These are phyloP conservation scores for Drosophila neonasuta DNA, from an alignment of 2,888 invertebrate species.

Conservation along the genomic window DNA sequence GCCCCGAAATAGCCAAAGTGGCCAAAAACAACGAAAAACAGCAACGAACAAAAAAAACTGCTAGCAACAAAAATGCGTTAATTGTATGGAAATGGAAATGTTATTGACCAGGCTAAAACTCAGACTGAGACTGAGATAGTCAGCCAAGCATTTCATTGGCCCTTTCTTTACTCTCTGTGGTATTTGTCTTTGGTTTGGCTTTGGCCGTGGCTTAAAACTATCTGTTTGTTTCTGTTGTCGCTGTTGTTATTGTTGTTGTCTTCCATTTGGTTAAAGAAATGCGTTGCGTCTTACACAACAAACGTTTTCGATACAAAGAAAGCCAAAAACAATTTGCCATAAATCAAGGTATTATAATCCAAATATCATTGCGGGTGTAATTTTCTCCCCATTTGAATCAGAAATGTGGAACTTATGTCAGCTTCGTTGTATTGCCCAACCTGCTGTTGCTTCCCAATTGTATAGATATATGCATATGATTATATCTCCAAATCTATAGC, in stretches of 20 bases:
- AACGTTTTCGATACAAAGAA: constrained; percentile 27
- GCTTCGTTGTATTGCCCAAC: constrained; percentile 23
- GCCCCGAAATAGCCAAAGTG: constrained; percentile 50
- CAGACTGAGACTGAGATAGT: constrained; percentile 6
- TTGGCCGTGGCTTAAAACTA: constrained; percentile 20
- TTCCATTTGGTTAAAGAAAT: constrained; percentile 27
- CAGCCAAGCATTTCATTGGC: constrained; percentile 63
- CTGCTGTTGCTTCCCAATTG: constrained; percentile 18
- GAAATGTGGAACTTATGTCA: constrained; percentile 34
- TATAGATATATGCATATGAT: constrained; percentile 10
- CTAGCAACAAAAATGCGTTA: constrained; percentile 52
- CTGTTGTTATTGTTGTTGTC: not conserved
- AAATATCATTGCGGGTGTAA: constrained; percentile 58
- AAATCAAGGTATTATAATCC: constrained; percentile 53
- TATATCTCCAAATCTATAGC: not conserved
- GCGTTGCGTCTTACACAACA: constrained; percentile 52
- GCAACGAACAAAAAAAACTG: constrained; percentile 13
- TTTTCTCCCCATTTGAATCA: constrained; percentile 49
- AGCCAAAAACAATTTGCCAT: constrained; percentile 51
- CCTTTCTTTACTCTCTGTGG: constrained; percentile 57
- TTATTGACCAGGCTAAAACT: constrained; percentile 52
- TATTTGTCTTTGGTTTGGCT: constrained; percentile 24
- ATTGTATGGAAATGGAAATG: constrained; percentile 74
- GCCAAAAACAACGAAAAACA: constrained; percentile 13
- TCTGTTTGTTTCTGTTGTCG: not conserved